These are phyloP conservation scores for Drosophila pseudotakahashii DNA, from an alignment of 2,888 invertebrate species.

Conservation along the genomic window DNA sequence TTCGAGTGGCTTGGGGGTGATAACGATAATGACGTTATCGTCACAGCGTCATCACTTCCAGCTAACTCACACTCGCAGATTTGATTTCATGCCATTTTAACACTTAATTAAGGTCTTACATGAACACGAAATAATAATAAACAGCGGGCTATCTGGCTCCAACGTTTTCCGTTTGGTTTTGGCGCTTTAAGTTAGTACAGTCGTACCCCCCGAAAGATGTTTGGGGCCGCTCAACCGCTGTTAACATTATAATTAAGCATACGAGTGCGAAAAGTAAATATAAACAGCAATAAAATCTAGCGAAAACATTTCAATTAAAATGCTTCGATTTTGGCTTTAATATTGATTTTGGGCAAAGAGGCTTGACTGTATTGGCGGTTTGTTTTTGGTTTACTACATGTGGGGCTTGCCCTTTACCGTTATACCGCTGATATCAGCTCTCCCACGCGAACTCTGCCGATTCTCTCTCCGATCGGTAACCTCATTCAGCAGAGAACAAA, in stretches of 20 bases:
- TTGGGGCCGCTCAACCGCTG: slow-evolving; percentile 18
- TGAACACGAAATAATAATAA: slow-evolving; percentile 44
- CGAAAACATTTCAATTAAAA: slow-evolving; percentile 36
- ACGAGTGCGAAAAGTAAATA: slow-evolving; percentile 31
- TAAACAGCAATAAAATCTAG: slow-evolving; percentile 23
- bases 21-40: slow-evolving; percentile 69
- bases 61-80: slow-evolving; percentile 32
- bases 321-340: slow-evolving; percentile 8
- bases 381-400: slow-evolving; percentile 20
- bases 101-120: slow-evolving; percentile 64
- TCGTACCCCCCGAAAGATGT: slow-evolving; percentile 14
- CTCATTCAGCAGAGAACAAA: not conserved
- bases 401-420: slow-evolving; percentile 66
- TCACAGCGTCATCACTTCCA: slow-evolving; percentile 59
- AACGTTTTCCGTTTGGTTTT: slow-evolving; percentile 16
- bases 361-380: slow-evolving; percentile 23
- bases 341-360: slow-evolving; percentile 6
- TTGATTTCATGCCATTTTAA: slow-evolving; percentile 68
- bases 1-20: slow-evolving; percentile 46
- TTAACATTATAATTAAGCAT: slow-evolving; percentile 37
- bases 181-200: slow-evolving; percentile 18
- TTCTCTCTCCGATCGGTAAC: not conserved
- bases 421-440: slow-evolving; percentile 40
- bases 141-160: slow-evolving; percentile 20
- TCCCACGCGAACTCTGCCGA: slow-evolving; percentile 2